These are phyloP conservation scores for Pachliopta kotzebuea DNA, from an alignment of 2,888 invertebrate species.

Conservation along the genomic window DNA sequence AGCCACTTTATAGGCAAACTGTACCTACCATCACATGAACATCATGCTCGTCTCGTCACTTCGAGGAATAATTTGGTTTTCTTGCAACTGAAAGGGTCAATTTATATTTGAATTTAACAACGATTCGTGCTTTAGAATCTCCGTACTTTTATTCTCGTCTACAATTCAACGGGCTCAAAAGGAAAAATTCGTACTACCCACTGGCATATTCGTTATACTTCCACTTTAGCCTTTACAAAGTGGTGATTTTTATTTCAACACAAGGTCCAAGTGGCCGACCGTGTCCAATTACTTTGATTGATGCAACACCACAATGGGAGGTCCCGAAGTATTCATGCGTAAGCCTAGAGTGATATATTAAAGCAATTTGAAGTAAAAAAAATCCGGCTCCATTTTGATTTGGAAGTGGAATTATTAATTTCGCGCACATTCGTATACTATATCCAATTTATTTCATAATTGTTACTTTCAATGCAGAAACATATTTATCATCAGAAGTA, in stretches of 20 bases:
- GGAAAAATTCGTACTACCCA: slow-evolving; percentile 20
- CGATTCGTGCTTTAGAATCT: not conserved
- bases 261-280: slow-evolving; percentile 38
- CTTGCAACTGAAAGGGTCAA: not conserved
- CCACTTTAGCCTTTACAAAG: slow-evolving; percentile 33
- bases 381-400: slow-evolving; percentile 26
- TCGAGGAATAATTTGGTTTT: too few relatives aligned
- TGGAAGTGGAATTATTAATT: slow-evolving; percentile 27
- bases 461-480: too few relatives aligned
- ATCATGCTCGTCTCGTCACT: too few relatives aligned
- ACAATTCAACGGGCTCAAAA: slow-evolving; percentile 11
- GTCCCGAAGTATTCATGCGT: slow-evolving; percentile 34
- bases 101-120: slow-evolving; percentile 1
- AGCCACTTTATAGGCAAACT: too few relatives aligned
- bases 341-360: slow-evolving; percentile 39
- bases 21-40: too few relatives aligned
- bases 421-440: slow-evolving; percentile 13
- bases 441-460: too few relatives aligned
- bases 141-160: slow-evolving; percentile 8
- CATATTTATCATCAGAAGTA: too few relatives aligned
- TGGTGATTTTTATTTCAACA: slow-evolving; percentile 35
- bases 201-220: slow-evolving; percentile 35
- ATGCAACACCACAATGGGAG: slow-evolving; percentile 43
- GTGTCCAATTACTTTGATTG: slow-evolving; percentile 49
- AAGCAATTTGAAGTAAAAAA: slow-evolving; percentile 38